Base-by-base conservation (phyloP, 2,113 vertebrate species). In the Nannospalax galili region DNA sequence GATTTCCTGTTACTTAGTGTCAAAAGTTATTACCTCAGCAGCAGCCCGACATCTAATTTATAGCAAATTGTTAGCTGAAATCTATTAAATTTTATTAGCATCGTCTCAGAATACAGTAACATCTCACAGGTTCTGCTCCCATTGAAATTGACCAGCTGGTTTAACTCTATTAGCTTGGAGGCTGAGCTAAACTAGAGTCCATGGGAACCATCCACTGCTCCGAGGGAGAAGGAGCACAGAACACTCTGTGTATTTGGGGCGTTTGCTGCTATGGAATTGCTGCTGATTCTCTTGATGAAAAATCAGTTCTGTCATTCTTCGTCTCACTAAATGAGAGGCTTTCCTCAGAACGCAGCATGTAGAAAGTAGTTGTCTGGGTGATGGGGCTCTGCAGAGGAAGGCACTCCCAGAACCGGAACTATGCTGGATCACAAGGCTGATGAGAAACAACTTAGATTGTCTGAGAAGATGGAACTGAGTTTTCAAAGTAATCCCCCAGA, bases 1-100 rank as follows among this genome's bases (percentile, higher is more conserved):
- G 96, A 97, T 98, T 96, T 98, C 94, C 97, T 98, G 95, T 97
- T 97, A 97, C 96, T 97, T 98, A 98, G 95, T 96, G 97, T 97
- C 97, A 98, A 95, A 92, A 97, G 91, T 97, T 98, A 97, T 97
- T 98, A 97, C 97, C 91, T 98, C 97, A 84, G 96, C 96, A 98
- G 96, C 92, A 96, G 94, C 22, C 35, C 81, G 6, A 65, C 91
- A 78, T 96, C 97, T 98, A 97, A 98, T 97, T 97, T 96, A 97
- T 48, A 97, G 69, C 81, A 95, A 97, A 93, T 94, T 97, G 92
- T 87, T 97, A 97, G 93, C 42, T 96, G 93, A 97, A 98, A 97
- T 97, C 96, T 97, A 98, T 98, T 98, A 97, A 89, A 96, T 96
- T 95, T 93, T 97, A 97, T 97, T 97, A 97, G 97, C 94, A 96